A percentile compares a stretch with the other conserved stretches of the same genome.
These are phyloP conservation scores for Helicoverpa assulta DNA, from an alignment of 2,888 invertebrate genomes.

Conservation along the genomic window DNA sequence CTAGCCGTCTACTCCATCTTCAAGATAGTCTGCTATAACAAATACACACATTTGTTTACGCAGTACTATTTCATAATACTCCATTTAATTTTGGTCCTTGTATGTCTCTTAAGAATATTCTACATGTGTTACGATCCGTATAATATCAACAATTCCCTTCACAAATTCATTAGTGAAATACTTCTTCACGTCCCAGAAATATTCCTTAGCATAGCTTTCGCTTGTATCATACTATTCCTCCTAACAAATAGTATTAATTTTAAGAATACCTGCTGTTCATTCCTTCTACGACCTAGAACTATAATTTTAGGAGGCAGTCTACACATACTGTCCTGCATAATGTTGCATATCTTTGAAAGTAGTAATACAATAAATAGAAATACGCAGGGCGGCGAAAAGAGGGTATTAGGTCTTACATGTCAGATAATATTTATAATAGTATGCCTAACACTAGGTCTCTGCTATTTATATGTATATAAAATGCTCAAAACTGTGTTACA, in stretches of 20 bases:
- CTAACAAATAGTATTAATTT: conserved; percentile 94
- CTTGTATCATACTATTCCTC: conserved; percentile 95
- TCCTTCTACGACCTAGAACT: conserved; percentile 94
- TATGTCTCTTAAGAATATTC: conserved; percentile 95
- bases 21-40: conserved; percentile 96
- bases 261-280: conserved; percentile 92
- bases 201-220: conserved; percentile 96
- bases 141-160: conserved; percentile 95
- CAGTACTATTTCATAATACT: conserved; percentile 97
- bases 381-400: conserved; percentile 86
- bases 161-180: conserved; percentile 94
- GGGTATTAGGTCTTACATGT: conserved; percentile 93
- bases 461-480: conserved; percentile 96
- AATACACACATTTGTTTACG: conserved; percentile 95
- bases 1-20: conserved; percentile 96
- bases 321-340: conserved; percentile 95
- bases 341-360: conserved; percentile 94
- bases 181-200: conserved; percentile 96
- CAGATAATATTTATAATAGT: conserved; percentile 96
- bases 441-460: conserved; percentile 95
- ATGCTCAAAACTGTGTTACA: conserved; percentile 93
- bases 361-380: conserved; percentile 86
- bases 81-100: conserved; percentile 94
- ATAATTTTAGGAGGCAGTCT: conserved; percentile 94
- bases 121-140: conserved; percentile 98